These are phyloP conservation scores for Nibea albiflora DNA, from an alignment of 2,113 vertebrate species.

Conservation along the genomic window DNA sequence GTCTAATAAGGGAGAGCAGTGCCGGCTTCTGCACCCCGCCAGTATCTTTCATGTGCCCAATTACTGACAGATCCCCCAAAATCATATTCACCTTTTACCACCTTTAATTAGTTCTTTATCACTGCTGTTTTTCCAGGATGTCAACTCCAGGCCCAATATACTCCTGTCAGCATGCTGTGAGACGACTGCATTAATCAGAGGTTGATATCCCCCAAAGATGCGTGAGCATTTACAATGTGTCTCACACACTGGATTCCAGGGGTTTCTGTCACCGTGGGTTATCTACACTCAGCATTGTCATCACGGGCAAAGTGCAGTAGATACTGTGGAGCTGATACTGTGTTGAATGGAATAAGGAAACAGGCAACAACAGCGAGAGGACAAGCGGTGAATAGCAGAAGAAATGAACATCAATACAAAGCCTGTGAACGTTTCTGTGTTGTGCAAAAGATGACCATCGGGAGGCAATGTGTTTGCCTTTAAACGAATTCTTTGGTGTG, in stretches of 20 bases:
- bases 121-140: slow-evolving; percentile 84
- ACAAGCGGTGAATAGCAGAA: slow-evolving; percentile 4
- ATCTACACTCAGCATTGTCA: slow-evolving; percentile 48
- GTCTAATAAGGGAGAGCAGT: slow-evolving; percentile 88
- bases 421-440: background rate
- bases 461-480: background rate
- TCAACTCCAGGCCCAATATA: slow-evolving; percentile 59
- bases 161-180: slow-evolving; percentile 63
- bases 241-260: slow-evolving; percentile 47
- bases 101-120: slow-evolving; percentile 94
- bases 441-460: background rate
- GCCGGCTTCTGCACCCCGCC: slow-evolving; percentile 81
- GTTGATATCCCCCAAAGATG: slow-evolving; percentile 59
- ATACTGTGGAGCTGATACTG: background rate
- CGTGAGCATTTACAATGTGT: slow-evolving; percentile 53
- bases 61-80: slow-evolving; percentile 90
- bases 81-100: slow-evolving; percentile 89
- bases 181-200: slow-evolving; percentile 71
- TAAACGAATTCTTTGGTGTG: background rate
- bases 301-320: slow-evolving; percentile 14
- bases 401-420: slow-evolving; percentile 10
- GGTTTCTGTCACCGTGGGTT: slow-evolving; percentile 60
- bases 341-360: slow-evolving; percentile 33
- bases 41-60: slow-evolving; percentile 91
- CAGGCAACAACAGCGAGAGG: slow-evolving; percentile 1